A percentile compares a stretch with the other conserved stretches of the same genome.
Conservation (phyloP, 2,113 vertebrate species). For the Mustela lutreola region DNA sequence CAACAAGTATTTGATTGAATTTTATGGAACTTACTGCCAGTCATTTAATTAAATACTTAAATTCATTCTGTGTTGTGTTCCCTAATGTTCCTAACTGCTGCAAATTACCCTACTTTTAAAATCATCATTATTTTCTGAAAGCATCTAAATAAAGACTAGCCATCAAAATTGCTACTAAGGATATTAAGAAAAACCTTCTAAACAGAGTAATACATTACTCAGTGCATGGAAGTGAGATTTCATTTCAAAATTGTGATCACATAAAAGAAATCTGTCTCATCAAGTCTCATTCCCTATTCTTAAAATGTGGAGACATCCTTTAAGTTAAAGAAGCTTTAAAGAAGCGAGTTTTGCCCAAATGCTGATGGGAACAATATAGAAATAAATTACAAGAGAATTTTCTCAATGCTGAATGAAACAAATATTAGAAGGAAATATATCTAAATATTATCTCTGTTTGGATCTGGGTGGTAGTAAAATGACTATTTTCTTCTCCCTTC, state of each 20-base stretch:
- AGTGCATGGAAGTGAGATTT: not conserved
- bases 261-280: not conserved
- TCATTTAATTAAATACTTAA: not conserved
- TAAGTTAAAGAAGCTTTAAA: not conserved
- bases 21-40: not conserved
- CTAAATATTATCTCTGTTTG: not conserved
- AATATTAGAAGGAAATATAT: not conserved
- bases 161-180: not conserved
- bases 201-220: not conserved
- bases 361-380: not conserved
- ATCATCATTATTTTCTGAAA: conserved; percentile 9
- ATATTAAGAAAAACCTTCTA: not conserved
- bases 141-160: not conserved
- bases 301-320: not conserved
- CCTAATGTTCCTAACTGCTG: not conserved
- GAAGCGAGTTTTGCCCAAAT: not conserved
- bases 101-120: not conserved
- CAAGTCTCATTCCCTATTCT: not conserved
- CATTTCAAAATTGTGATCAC: not conserved
- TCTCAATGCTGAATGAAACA: not conserved
- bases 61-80: not conserved
- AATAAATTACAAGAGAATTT: not conserved
- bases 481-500: not conserved
- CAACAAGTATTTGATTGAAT: not conserved
- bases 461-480: not conserved